A percentile compares a stretch with the other conserved stretches of the same genome.
Conservation (phyloP, 1,140 invertebrate genomes). For the Apis dorsata region DNA sequence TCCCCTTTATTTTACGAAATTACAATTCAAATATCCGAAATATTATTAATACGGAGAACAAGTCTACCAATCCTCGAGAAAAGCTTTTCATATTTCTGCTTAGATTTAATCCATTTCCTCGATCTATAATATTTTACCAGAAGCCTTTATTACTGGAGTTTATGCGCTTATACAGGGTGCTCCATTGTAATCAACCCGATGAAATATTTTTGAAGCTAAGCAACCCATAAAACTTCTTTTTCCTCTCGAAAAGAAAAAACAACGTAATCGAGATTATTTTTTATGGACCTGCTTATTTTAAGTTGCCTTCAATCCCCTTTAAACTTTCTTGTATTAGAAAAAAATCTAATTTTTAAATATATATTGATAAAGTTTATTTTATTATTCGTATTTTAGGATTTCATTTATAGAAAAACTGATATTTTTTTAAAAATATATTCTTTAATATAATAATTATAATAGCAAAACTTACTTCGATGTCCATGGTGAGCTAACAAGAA, state of each 20-base stretch:
- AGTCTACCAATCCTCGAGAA: background rate
- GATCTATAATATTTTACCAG: constrained; percentile 16
- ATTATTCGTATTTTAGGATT: no score
- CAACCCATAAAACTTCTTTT: background rate
- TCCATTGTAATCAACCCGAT: constrained; percentile 20
- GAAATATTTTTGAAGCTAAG: background rate
- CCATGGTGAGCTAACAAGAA: constrained; percentile 67
- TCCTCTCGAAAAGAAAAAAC: no score
- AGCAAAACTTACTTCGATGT: constrained; percentile 65
- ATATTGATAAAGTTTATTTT: no score
- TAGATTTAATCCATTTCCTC: constrained; percentile 20
- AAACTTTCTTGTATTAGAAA: background rate
- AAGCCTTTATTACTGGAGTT: background rate
- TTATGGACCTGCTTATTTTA: background rate
- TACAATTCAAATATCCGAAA: constrained; percentile 33
- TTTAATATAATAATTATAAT: background rate
- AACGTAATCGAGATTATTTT: background rate
- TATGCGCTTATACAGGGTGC: constrained; percentile 1
- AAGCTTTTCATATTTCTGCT: constrained; percentile 28
- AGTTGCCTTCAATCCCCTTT: background rate
- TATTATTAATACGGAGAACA: constrained; percentile 14
- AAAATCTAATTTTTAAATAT: no score
- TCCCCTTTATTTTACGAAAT: background rate
- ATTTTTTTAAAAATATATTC: no score
- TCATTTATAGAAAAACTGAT: no score